Evolutionary conservation across 23 tunicate species (phyloP).

Genomic region (Ciona savignyi): DNA sequence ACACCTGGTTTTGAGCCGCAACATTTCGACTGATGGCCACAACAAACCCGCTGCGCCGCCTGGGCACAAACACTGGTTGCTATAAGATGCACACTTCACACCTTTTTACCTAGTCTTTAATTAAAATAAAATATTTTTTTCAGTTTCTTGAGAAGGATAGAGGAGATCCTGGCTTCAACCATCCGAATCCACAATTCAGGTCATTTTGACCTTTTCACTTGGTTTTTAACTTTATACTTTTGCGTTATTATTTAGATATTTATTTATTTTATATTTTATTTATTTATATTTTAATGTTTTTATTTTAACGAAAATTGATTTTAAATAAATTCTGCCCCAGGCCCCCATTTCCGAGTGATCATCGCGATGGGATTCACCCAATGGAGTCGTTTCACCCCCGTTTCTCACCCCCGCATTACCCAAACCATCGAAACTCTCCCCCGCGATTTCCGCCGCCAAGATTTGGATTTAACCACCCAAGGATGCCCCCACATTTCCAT

Average conservation of each 20-base stretch:
- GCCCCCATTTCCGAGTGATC: background rate
- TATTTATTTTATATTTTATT: no score
- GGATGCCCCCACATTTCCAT: constrained; percentile 23
- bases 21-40: no score
- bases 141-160: background rate
- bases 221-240: no score
- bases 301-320: background rate
- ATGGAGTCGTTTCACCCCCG: constrained; percentile 28
- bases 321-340: background rate
- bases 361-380: background rate
- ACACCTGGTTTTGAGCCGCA: no score
- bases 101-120: no score
- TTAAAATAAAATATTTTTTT: no score
- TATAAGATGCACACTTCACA: no score
- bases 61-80: no score
- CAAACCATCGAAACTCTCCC: constrained; percentile 12
- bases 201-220: background rate
- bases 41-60: no score
- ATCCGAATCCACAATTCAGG: background rate
- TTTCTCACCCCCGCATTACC: constrained; percentile 34
- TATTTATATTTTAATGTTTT: no score
- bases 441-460: constrained; percentile 44
- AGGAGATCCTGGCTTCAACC: background rate
- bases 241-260: background rate
- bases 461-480: constrained; percentile 9